phyloP scores from a whole-genome alignment of 2,113 vertebrate species.

The Apteryx owenii region DNA sequence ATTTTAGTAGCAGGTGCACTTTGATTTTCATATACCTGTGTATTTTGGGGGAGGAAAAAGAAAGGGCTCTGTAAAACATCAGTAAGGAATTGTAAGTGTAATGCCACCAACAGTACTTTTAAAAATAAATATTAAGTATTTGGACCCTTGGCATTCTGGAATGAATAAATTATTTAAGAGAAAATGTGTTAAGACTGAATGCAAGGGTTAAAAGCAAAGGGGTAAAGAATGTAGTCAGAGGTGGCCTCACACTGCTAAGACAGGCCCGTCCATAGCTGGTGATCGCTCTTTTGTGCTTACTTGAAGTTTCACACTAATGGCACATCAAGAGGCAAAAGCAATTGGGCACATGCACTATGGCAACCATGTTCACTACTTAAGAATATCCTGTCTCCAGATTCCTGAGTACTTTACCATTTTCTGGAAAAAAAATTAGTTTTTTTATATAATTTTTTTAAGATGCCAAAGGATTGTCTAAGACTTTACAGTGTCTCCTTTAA shows the following conservation, averaged over 20 bases:
- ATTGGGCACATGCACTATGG: slow-evolving; percentile 80
- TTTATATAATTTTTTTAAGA: slow-evolving; percentile 82
- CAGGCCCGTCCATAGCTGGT: slow-evolving; percentile 79
- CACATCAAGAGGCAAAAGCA: slow-evolving; percentile 79
- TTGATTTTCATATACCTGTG: slow-evolving; percentile 43
- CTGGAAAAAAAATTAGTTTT: slow-evolving; percentile 81
- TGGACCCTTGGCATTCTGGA: slow-evolving; percentile 94
- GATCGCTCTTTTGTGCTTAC: slow-evolving; percentile 84
- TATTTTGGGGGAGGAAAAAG: slow-evolving; percentile 54
- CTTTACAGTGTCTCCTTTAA: slow-evolving; percentile 90
- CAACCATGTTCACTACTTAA: slow-evolving; percentile 82
- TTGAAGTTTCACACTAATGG: slow-evolving; percentile 75
- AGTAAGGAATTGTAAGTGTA: slow-evolving; percentile 84
- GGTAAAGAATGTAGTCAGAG: slow-evolving; percentile 75
- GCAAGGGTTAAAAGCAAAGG: slow-evolving; percentile 82
- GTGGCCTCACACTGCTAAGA: slow-evolving; percentile 74
- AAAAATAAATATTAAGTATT: slow-evolving; percentile 86
- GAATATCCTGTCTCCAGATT: slow-evolving; percentile 88
- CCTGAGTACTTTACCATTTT: slow-evolving; percentile 92
- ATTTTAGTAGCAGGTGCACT: slow-evolving; percentile 74
- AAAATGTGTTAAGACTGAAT: slow-evolving; percentile 88
- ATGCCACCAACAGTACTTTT: slow-evolving; percentile 90
- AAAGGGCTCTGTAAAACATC: slow-evolving; percentile 38
- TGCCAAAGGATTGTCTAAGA: slow-evolving; percentile 97
- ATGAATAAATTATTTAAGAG: slow-evolving; percentile 97